Base-by-base conservation (phyloP, 2,113 vertebrate genomes). In the Acinonyx jubatus region DNA sequence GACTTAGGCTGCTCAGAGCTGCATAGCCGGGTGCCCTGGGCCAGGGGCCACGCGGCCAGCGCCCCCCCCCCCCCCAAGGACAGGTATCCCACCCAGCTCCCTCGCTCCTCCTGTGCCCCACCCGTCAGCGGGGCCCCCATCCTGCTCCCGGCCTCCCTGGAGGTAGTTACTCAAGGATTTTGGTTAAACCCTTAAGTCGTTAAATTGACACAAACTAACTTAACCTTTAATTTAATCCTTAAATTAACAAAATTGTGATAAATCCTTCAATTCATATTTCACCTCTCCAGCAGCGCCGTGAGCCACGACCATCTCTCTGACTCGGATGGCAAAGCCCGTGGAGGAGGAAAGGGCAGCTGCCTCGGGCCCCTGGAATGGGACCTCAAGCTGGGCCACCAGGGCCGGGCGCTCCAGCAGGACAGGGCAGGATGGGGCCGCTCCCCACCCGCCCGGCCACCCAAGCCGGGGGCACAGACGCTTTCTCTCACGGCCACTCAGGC, bases 301-400 rank as follows among this genome's bases (percentile, higher is more conserved):
- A 65, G 19, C 55, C 23, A 4, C 36, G 10, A 12, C 23, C 31
- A 6, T 41, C 16, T 7, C 87, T 79, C 38, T 2, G 55, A 73
- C 9, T n/a, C 38, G 9, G 16, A 36, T 9, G n/a, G 6, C 36
- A 41, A 71, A 79, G 36, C 16, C 73, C 31, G 7, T 1, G n/a
- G 87, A 68, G 4, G 83, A 0, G 1, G 69, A 38, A 23, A 61
- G 57, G 21, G 57, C 57, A 9, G 57, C 57, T 9, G 57, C 21
- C 57, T 27, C 23, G 3, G 31, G 0, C 61, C 31, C 21, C 16
- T 11, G 33, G 55, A 19, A 25, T 27, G 27, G 74, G 55, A 10
- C 11, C 0, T 0, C 0, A 61, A 25, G 13, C 11, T 0, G 48
- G 3, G 25, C 38, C 41, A 14, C 12, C 36, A n/a, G 33, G 15